phyloP scores from a whole-genome alignment of 2,113 vertebrate species.

The Sceloporus tristichus region DNA sequence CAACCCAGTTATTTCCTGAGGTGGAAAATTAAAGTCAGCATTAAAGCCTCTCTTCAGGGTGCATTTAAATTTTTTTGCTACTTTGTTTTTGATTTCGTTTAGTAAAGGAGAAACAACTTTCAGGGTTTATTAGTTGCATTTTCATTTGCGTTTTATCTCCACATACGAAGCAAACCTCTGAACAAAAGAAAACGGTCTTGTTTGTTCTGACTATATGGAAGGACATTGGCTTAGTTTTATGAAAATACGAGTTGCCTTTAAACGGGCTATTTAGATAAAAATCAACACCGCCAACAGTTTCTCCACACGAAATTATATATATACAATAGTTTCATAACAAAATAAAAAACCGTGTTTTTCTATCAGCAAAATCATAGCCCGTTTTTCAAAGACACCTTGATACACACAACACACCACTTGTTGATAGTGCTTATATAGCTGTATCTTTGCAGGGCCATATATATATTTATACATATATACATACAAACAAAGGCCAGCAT shows the following conservation, averaged over 20 bases:
- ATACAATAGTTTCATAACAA: neutral
- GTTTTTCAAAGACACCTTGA: constrained; percentile 18
- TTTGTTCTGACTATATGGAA: neutral
- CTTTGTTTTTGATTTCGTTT: neutral
- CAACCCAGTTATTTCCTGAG: neutral
- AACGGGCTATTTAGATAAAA: neutral
- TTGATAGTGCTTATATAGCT: constrained; percentile 7
- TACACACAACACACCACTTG: constrained; percentile 26
- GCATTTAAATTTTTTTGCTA: neutral
- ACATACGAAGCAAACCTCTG: no score
- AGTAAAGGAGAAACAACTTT: neutral
- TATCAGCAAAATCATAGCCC: constrained; percentile 12
- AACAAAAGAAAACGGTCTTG: neutral
- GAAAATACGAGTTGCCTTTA: neutral
- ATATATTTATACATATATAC: neutral
- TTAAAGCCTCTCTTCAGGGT: neutral
- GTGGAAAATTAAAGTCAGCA: neutral
- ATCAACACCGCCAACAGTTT: neutral
- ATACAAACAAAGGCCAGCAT: constrained; percentile 3
- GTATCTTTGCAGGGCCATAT: constrained; percentile 2
- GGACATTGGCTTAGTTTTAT: neutral
- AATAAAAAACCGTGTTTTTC: constrained; percentile 18
- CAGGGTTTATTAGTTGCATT: neutral
- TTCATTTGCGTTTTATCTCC: neutral
- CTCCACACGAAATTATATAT: neutral